These are phyloP conservation scores for Aegotheles bennettii DNA, from an alignment of 2,113 vertebrate species.

Conservation along the genomic window DNA sequence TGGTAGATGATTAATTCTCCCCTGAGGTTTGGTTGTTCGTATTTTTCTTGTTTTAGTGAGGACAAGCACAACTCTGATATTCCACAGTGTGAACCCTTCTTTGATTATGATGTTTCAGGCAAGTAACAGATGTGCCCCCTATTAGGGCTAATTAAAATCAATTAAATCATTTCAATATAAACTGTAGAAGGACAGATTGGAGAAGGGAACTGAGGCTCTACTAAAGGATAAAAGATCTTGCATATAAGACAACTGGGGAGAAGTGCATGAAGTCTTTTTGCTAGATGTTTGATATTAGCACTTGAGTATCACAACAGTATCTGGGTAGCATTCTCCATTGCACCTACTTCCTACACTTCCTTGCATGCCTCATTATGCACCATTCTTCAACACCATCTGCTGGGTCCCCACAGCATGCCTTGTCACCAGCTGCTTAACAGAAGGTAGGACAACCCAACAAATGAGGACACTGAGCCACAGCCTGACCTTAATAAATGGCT, in stretches of 20 bases:
- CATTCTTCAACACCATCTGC: slow-evolving; percentile 14
- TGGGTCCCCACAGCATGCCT: background rate
- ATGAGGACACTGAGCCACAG: background rate
- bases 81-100: background rate
- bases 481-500: background rate
- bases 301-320: background rate
- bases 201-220: background rate
- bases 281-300: background rate
- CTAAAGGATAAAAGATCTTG: background rate
- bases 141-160: background rate
- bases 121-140: background rate
- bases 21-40: background rate
- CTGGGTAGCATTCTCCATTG: background rate
- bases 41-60: background rate
- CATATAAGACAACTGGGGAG: background rate
- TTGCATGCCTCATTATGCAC: background rate
- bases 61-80: background rate
- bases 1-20: background rate
- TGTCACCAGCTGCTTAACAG: slow-evolving; percentile 12
- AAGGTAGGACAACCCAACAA: slow-evolving; percentile 4
- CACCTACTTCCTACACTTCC: slow-evolving; percentile 20
- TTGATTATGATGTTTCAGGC: background rate
- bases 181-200: background rate
- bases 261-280: rapidly evolving
- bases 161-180: background rate